A percentile compares a stretch with the other conserved stretches of the same genome.
phyloP scores from a whole-genome alignment of 2,113 vertebrate genomes.

The Speoplatyrhinus poulsoni region DNA sequence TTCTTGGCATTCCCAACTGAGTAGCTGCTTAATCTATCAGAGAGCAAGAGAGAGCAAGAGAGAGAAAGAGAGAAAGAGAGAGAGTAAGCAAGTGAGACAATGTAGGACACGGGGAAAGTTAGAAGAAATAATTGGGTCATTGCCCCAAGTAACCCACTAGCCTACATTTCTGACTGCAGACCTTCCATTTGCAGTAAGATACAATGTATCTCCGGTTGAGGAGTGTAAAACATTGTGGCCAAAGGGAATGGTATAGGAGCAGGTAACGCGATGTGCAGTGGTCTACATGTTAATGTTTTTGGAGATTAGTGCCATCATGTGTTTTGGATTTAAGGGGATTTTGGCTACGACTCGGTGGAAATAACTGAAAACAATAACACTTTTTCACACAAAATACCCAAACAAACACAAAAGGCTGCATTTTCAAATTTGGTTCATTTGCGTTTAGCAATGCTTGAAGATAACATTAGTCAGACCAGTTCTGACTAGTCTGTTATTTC shows the following conservation, averaged over 20 bases:
- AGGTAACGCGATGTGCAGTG: too few species aligned
- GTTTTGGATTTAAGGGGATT: conserved; percentile 71
- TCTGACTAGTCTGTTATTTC: not conserved
- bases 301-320: conserved; percentile 72
- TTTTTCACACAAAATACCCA: too few species aligned
- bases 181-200: too few species aligned
- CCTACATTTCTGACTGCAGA: conserved; percentile 4
- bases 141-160: conserved; percentile 39
- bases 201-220: conserved; percentile 1
- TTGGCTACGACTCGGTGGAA: conserved; percentile 64
- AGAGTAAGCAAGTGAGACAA: conserved; percentile 30
- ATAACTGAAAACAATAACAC: conserved; percentile 24
- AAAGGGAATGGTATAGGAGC: not conserved
- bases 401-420: not conserved
- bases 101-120: conserved; percentile 26
- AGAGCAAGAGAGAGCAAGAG: conserved; percentile 19
- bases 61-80: conserved; percentile 26
- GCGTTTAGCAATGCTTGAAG: not conserved
- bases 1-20: conserved; percentile 85
- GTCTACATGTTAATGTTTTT: conserved; percentile 34
- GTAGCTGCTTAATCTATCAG: conserved; percentile 74
- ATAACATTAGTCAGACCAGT: not conserved
- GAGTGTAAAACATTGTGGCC: not conserved
- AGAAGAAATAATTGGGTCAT: conserved; percentile 37
- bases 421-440: not conserved